Percentiles rank a stretch among this genome's conserved stretches.
Conservation (phyloP, 2,797 vertebrate genomes). For the Xenops minutus region DNA sequence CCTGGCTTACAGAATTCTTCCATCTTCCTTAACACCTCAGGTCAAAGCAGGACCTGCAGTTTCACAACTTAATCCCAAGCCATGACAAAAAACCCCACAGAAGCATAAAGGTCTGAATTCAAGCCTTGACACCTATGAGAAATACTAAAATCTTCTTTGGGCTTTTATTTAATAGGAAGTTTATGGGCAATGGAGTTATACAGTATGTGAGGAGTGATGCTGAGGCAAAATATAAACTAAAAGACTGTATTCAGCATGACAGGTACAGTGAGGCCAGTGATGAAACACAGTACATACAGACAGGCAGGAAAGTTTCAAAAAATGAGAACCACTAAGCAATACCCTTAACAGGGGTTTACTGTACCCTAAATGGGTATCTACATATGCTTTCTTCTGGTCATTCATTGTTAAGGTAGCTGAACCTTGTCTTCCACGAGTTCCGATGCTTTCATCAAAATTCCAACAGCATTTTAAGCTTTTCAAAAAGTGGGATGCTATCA, state of each 20-base stretch:
- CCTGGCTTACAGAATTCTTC: background rate
- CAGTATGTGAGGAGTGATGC: background rate
- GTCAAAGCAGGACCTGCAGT: background rate
- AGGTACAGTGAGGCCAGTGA: background rate
- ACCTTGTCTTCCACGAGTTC: background rate
- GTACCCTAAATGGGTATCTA: background rate
- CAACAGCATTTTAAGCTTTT: accelerated
- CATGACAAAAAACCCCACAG: background rate
- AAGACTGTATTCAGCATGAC: background rate
- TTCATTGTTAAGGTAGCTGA: background rate
- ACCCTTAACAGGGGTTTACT: background rate
- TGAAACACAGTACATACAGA: background rate
- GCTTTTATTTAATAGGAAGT: background rate
- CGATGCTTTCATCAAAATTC: background rate
- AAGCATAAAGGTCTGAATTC: background rate
- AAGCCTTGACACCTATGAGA: background rate
- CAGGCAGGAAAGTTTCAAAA: background rate
- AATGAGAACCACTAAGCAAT: background rate
- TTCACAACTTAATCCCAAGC: background rate
- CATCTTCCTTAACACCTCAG: background rate
- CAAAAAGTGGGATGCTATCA: background rate
- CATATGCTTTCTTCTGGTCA: background rate
- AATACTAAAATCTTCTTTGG: background rate
- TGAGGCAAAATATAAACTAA: background rate
- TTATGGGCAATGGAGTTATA: background rate